A percentile compares a stretch with the other conserved stretches of the same genome.
Evolutionary conservation across 2,888 invertebrate genomes (phyloP).

Genomic region (Sthenelais limicola): DNA sequence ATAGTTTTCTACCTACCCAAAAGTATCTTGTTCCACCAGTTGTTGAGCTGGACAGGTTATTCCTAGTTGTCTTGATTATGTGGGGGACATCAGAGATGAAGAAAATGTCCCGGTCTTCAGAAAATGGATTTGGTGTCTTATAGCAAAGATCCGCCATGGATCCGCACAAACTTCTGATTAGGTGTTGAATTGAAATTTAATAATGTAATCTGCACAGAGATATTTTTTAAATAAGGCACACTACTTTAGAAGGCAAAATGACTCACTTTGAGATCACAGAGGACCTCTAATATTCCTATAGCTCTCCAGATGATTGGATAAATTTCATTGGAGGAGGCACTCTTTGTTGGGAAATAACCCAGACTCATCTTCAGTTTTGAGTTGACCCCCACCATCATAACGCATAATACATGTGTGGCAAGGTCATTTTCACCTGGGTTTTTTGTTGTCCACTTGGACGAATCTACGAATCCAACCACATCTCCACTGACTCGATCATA

Average conservation of each 20-base stretch:
- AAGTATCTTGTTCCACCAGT: slow-evolving; percentile 14
- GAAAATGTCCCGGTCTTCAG: slow-evolving; percentile 8
- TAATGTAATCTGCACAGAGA: slow-evolving; percentile 19
- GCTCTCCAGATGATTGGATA: slow-evolving; percentile 41
- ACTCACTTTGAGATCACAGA: slow-evolving; percentile 8
- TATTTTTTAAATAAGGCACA: no score
- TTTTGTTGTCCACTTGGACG: neutral
- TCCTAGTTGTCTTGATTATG: slow-evolving; percentile 22
- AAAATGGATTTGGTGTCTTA: slow-evolving; percentile 9
- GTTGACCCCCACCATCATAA: slow-evolving; percentile 37
- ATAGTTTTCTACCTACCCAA: slow-evolving; percentile 40
- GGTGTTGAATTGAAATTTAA: slow-evolving; percentile 26
- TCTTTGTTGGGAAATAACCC: slow-evolving; percentile 33
- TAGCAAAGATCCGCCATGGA: slow-evolving; percentile 7
- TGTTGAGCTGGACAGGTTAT: slow-evolving; percentile 6
- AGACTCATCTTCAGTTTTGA: slow-evolving; percentile 27
- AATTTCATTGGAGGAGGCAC: neutral
- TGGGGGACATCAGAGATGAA: slow-evolving; percentile 36
- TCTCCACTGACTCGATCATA: neutral
- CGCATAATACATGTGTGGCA: slow-evolving; percentile 39
- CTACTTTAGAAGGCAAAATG: neutral
- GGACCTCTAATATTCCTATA: slow-evolving; percentile 19
- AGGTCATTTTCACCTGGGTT: neutral
- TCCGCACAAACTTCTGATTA: slow-evolving; percentile 2
- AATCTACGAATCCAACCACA: neutral